phyloP scores from a whole-genome alignment of 2,888 invertebrate genomes.

The Galeopsomyia nigrocyanea region DNA sequence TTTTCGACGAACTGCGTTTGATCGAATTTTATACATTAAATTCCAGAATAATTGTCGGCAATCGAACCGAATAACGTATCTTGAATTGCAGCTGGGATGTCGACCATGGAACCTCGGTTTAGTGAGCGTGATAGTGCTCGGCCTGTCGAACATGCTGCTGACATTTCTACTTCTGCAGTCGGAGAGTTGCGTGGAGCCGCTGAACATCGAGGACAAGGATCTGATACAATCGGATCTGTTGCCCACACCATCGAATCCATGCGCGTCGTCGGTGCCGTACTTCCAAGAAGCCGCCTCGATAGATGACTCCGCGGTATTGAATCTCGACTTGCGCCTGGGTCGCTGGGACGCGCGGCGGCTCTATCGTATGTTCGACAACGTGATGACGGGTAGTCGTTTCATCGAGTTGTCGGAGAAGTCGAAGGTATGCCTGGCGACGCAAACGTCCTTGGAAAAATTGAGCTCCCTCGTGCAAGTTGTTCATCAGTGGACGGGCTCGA shows the following conservation, averaged over 20 bases:
- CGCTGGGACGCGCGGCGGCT: slow-evolving; percentile 81
- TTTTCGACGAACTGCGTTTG: too few relatives aligned
- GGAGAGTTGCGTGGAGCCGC: slow-evolving; percentile 63
- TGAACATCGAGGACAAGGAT: slow-evolving; percentile 1
- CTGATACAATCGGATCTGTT: not conserved
- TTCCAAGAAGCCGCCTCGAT: slow-evolving; percentile 50
- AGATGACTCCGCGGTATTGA: slow-evolving; percentile 60
- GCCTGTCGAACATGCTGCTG: slow-evolving; percentile 76
- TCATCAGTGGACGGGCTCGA: slow-evolving; percentile 87
- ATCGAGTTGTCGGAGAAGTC: slow-evolving; percentile 73
- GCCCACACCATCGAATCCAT: not conserved
- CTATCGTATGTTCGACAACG: slow-evolving; percentile 82
- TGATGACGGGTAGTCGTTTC: slow-evolving; percentile 78
- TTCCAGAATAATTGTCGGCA: too few relatives aligned
- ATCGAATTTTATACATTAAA: too few relatives aligned
- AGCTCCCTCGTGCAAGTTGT: slow-evolving; percentile 84
- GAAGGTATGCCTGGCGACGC: slow-evolving; percentile 84
- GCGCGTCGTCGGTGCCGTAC: slow-evolving; percentile 39
- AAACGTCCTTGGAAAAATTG: slow-evolving; percentile 87
- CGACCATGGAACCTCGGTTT: slow-evolving; percentile 80
- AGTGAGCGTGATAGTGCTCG: slow-evolving; percentile 75
- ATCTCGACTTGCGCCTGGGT: slow-evolving; percentile 77
- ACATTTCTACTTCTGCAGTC: slow-evolving; percentile 73
- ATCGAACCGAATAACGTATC: too few relatives aligned
- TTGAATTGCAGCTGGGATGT: slow-evolving; percentile 69